phyloP scores from a whole-genome alignment of 1,140 invertebrate species.

The Calephelis nemesis region DNA sequence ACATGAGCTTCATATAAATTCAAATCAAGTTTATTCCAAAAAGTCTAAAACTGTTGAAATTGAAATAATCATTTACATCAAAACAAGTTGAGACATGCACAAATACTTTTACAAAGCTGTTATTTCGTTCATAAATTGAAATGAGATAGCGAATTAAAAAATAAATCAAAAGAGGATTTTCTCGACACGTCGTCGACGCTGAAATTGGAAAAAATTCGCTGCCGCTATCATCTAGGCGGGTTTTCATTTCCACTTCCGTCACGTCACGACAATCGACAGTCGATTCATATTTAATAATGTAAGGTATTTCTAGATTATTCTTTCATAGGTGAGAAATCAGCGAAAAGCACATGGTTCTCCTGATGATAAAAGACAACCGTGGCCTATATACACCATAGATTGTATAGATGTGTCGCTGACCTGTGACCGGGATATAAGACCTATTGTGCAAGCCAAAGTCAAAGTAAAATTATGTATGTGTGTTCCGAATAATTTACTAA shows the following conservation, averaged over 20 bases:
- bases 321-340: too few species aligned
- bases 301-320: too few species aligned
- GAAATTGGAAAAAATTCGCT: constrained; percentile 67
- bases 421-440: too few species aligned
- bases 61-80: constrained; percentile 55
- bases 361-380: too few species aligned
- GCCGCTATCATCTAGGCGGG: constrained; percentile 27
- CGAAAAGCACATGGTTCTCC: too few species aligned
- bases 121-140: constrained; percentile 62
- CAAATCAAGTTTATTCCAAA: background rate
- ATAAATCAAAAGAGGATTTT: constrained; percentile 77
- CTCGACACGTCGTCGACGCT: constrained; percentile 57
- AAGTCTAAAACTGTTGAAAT: constrained; percentile 6
- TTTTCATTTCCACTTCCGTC: constrained; percentile 29
- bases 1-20: too few species aligned
- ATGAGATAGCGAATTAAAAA: constrained; percentile 74
- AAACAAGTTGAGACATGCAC: constrained; percentile 61
- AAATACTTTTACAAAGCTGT: constrained; percentile 53
- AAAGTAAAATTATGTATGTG: too few species aligned
- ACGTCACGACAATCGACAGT: constrained; percentile 9
- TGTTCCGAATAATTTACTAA: too few species aligned
- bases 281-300: too few species aligned
- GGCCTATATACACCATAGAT: too few species aligned
- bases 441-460: too few species aligned
- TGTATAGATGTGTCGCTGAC: too few species aligned